These are phyloP conservation scores for Iselma pallidipennis DNA, from an alignment of 2,888 invertebrate species.

Conservation along the genomic window DNA sequence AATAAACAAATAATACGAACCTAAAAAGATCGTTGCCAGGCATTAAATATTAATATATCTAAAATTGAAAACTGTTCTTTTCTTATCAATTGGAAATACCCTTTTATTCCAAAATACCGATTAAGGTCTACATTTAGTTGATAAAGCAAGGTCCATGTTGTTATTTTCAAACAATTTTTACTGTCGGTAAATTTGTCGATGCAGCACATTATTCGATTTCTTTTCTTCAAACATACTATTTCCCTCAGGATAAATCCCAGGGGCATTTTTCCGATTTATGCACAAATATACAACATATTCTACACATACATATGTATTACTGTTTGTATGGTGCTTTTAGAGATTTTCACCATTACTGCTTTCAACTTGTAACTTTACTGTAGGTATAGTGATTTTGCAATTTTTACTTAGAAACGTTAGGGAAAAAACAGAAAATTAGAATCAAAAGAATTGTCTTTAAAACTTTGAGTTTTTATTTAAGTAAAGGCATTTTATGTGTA, in stretches of 20 bases:
- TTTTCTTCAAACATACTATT: conserved; percentile 16
- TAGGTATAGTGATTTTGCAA: conserved; percentile 11
- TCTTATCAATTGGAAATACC: too few relatives aligned
- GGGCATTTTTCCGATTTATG: conserved; percentile 16
- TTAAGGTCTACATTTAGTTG: not conserved
- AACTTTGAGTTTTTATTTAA: too few relatives aligned
- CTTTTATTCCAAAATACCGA: too few relatives aligned
- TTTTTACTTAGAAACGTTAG: not conserved
- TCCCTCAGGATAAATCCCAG: conserved; percentile 12
- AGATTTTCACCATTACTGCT: conserved; percentile 2
- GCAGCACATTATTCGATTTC: conserved; percentile 15
- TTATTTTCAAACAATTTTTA: not conserved
- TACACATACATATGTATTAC: not conserved
- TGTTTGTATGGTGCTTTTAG: conserved; percentile 15
- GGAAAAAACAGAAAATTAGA: too few relatives aligned
- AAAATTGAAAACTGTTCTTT: too few relatives aligned
- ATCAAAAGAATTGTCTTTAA: too few relatives aligned
- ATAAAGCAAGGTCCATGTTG: not conserved
- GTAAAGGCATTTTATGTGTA: too few relatives aligned
- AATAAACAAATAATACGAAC: not conserved
- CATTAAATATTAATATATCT: too few relatives aligned
- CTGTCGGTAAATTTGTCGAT: not conserved
- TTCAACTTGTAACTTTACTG: conserved; percentile 14
- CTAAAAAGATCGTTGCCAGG: not conserved
- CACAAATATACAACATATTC: conserved; percentile 7